Evolutionary conservation across 2,888 invertebrate species (phyloP).

Genomic region (Drosophila eohydei): DNA sequence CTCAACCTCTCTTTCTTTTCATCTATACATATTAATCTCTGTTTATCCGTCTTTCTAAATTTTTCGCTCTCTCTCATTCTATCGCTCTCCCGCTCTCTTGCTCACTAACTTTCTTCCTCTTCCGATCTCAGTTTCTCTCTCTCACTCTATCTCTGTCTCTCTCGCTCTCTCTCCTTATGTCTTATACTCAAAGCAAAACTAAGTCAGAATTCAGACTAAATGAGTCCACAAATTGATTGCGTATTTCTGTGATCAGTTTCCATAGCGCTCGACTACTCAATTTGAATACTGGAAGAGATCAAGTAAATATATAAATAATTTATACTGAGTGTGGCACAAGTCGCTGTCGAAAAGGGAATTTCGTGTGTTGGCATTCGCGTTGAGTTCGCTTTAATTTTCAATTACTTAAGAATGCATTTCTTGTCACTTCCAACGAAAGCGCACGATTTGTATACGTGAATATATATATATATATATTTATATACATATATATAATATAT

Average conservation of each 20-base stretch:
- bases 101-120: neutral
- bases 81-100: neutral
- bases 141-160: too few relatives aligned
- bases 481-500: neutral
- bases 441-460: conserved; percentile 63
- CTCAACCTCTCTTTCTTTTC: too few relatives aligned
- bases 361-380: conserved; percentile 35
- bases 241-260: neutral
- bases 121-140: too few relatives aligned
- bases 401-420: conserved; percentile 73
- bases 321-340: neutral
- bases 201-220: neutral
- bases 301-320: conserved; percentile 6
- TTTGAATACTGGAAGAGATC: conserved; percentile 2
- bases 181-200: neutral
- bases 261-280: too few relatives aligned
- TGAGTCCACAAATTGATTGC: neutral
- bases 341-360: conserved; percentile 15
- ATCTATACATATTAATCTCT: too few relatives aligned
- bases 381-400: conserved; percentile 60
- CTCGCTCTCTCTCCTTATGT: neutral
- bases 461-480: neutral
- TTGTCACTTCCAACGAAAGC: conserved; percentile 69
- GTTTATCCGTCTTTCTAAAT: neutral
- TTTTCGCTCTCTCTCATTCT: neutral